Base-by-base conservation (phyloP, 2,888 invertebrate species). In the Heteropelma amictum region DNA sequence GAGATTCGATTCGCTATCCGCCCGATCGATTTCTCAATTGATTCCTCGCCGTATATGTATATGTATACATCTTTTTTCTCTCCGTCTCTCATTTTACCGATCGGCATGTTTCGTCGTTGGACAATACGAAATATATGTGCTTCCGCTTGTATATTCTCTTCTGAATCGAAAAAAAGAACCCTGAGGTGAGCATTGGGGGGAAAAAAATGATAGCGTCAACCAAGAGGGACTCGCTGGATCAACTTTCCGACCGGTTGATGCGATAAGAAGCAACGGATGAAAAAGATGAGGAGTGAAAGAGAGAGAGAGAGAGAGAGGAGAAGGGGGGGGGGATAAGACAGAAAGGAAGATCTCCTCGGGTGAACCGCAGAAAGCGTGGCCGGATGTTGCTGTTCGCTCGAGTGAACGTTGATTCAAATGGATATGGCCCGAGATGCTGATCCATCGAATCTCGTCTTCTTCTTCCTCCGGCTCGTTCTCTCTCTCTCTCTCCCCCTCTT, bases 321-420 rank as follows among this genome's bases (percentile, higher is more conserved):
- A 38, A 47, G 19, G 26, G 67, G 23, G 23, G 51, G n/a, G 72
- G 35, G 58, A 28, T 26, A 64, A 68, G 4, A 38, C 26, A 58
- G 58, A 58, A 67, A 47, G 60, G 61, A 63, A 68, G 35, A 47
- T 67, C 56, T 64, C 67, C n/a, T 38, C 71, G 54, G 78, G 42
- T 58, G 67, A 71, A 84, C 83, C 84, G 83, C 86, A 85, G 86
- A 87, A 87, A 87, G 85, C 85, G 85, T 87, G 87, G 84, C 86
- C 85, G 87, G 87, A 88, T 86, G 82, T 81, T 75, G 68, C 81
- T 80, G 79, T 77, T 82, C 83, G 85, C 83, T 86, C 80, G 82
- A 82, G 81, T 84, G 84, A 79, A 71, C 79, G 35, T 54, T 77
- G 72, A 82, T 81, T 79, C 69, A 72, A 77, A 80, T 79, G 77